These are phyloP conservation scores for Mormyrops boulengeri DNA, from an alignment of 2,797 vertebrate species.

Conservation along the genomic window DNA sequence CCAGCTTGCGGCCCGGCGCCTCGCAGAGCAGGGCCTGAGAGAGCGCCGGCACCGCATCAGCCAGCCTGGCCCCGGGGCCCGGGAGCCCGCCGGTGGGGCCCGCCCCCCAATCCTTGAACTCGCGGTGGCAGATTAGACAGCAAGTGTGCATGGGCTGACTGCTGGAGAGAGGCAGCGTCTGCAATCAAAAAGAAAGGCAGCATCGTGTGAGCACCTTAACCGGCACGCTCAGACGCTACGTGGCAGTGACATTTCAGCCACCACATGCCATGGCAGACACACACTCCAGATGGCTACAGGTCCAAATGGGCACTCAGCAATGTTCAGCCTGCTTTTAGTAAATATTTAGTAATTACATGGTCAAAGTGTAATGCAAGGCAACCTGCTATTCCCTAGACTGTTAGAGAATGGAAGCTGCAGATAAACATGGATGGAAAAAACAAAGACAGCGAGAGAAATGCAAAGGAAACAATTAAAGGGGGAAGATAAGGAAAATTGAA, in stretches of 20 bases:
- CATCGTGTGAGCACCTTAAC: constrained; percentile 5
- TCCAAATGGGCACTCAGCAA: neutral
- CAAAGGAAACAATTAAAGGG: neutral
- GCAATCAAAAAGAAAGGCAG: constrained; percentile 23
- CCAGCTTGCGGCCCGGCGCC: constrained; percentile 79
- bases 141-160: constrained; percentile 87
- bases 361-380: neutral
- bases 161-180: constrained; percentile 55
- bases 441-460: neutral
- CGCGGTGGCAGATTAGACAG: constrained; percentile 93
- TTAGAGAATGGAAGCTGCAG: neutral
- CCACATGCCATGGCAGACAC: neutral
- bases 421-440: neutral
- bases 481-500: neutral
- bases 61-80: constrained; percentile 74
- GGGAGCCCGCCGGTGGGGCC: constrained; percentile 81
- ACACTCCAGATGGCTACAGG: too few relatives aligned
- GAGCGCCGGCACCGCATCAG: constrained; percentile 78
- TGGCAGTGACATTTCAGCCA: neutral
- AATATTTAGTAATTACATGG: neutral
- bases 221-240: neutral
- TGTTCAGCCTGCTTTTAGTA: neutral
- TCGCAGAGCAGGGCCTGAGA: constrained; percentile 91
- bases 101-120: constrained; percentile 93
- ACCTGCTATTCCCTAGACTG: neutral